Evolutionary conservation across 2,113 vertebrate species (phyloP), one percentile per base, ranked within the genome.

Genomic region (Takifugu bimaculatus): DNA sequence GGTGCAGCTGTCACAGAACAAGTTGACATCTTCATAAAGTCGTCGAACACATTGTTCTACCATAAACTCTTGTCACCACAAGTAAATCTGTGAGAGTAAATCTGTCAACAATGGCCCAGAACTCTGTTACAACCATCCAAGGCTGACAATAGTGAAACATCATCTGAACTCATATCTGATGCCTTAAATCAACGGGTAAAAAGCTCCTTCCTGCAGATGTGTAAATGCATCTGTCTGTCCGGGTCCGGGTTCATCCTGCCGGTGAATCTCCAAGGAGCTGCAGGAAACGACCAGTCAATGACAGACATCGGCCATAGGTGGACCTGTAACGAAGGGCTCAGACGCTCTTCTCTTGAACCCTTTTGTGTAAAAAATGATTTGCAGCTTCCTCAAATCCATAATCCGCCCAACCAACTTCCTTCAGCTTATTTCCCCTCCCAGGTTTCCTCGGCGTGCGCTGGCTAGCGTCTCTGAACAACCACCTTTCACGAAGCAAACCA

Each of bases 351-450:
- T 63, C 65, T 69, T 64, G 70, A 57, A 72, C 68, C 63, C 53
- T 42, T 28, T 70, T 48, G 13, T 15, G 13, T n/a, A 48, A 70
- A 52, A 74, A 68, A 44, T 10, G 72, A 75, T 70, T 66, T 61
- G 44, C 26, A 67, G 72, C 68, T 89, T 88, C 85, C 82, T 77
- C 80, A 67, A 54, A 58, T 54, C 53, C 54, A 55, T 59, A 65
- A 7, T 68, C 32, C 72, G 63, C 43, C 59, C 39, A 32, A 54
- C 28, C 60, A 61, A 80, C 75, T 86, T 85, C 82, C 82, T 66
- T 75, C 54, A 42, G 68, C 49, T 5, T 12, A 70, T 79, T 83
- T 81, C 85, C 83, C 68, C 81, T 68, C 57, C 39, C 13, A 10
- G 0, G 54, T 60, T 66, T 80, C 60, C 80, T 78, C 44, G 7